phyloP scores from a whole-genome alignment of 2,888 invertebrate genomes.

The Malthinus flaveolus region DNA sequence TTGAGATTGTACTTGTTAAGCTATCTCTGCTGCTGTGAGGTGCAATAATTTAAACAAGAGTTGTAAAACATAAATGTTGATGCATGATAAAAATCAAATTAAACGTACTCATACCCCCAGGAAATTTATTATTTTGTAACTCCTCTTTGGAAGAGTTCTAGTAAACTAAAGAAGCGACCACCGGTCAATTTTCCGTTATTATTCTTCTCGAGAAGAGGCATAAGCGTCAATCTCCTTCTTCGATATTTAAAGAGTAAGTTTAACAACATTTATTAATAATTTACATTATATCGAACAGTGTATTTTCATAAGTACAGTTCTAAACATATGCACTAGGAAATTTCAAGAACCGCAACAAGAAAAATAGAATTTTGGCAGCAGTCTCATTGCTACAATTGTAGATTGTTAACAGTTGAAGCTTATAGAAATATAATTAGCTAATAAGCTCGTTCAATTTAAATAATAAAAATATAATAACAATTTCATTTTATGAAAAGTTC shows the following conservation, averaged over 20 bases:
- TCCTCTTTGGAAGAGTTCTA: neutral
- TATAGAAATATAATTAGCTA: slow-evolving; percentile 12
- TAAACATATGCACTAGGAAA: slow-evolving; percentile 12
- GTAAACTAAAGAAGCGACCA: neutral
- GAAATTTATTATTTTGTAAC: too few relatives aligned
- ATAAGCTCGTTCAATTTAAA: slow-evolving; percentile 7
- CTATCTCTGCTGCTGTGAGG: slow-evolving; percentile 44
- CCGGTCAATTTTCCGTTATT: neutral
- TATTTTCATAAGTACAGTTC: slow-evolving; percentile 14
- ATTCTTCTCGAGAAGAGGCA: neutral
- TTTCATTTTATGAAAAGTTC: too few relatives aligned
- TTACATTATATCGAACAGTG: slow-evolving; percentile 25
- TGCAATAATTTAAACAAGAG: slow-evolving; percentile 39
- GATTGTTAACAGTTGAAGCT: slow-evolving; percentile 15
- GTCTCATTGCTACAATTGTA: neutral
- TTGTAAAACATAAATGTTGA: slow-evolving; percentile 5
- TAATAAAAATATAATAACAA: neutral
- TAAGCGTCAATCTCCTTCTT: neutral
- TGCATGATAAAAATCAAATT: neutral
- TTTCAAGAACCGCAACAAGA: slow-evolving; percentile 9
- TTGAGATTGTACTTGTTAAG: neutral
- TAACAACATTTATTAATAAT: slow-evolving; percentile 26
- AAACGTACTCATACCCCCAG: neutral
- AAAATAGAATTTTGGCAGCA: slow-evolving; percentile 20
- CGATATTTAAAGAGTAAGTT: neutral